Evolutionary conservation across 2,797 vertebrate genomes (phyloP), one percentile per base, ranked within the genome.

Genomic region (Spinus olivaceus): DNA sequence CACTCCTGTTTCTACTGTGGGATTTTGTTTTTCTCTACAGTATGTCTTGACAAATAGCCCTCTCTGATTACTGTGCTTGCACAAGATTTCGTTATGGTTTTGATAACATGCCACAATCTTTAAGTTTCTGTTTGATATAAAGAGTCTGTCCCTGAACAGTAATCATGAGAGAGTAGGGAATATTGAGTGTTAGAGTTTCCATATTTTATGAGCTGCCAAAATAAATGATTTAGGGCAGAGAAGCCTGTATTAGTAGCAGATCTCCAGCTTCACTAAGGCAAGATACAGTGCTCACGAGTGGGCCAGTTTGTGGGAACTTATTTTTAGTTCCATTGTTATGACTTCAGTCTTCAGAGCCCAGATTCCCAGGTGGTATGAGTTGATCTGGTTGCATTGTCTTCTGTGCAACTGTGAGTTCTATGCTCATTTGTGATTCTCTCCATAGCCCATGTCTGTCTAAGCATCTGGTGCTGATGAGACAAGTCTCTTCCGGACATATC

Each of bases 31-130:
- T 97, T 82, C 94, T 82, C 90, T 95, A 72, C 88, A 83, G 76
- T 50, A 91, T 87, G 92, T 94, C 96, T 95, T 97, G 96, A 97
- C 96, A 96, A 97, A 97, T 97, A 96, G 91, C 70, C 87, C 81
- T 97, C 94, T 97, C 95, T 96, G 87, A 92, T 97, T 97, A 96
- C 95, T 93, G 57, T 73, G 88, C 81, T 93, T 96, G 95, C 88
- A 96, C 90, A 95, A 96, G 92, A 91, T 96, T 97, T 97, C 95
- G 83, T 96, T 97, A 94, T 88, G 91, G 96, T 95, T 97, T 97
- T 97, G 96, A 97, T 96, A 97, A 96, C 91, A 93, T 97, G 96
- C 96, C 96, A 96, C 94, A 94, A 92, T 97, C 94, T 96, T 91
- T 92, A 96, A 92, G 74, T 96, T 97, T 96, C 83, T 88, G 88